Evolutionary conservation across 2,888 invertebrate species (phyloP), one percentile per base, ranked within the genome.

Genomic region (Myopa testacea): DNA sequence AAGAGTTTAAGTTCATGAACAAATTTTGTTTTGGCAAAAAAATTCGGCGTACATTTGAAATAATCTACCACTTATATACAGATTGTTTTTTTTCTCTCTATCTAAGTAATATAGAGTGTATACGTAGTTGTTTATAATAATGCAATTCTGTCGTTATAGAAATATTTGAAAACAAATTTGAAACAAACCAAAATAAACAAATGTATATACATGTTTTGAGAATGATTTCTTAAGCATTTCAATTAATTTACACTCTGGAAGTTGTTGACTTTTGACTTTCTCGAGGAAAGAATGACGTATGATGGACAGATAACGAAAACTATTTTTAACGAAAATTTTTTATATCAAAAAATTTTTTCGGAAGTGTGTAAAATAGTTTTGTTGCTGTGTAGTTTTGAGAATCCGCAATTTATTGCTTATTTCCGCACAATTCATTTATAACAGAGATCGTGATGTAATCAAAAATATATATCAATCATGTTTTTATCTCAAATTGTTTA

Each of bases 1-100:
- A 68, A 71, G 8, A 71, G 50, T 76, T 71, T 45, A 76, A 76
- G 76, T 76, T 76, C 76, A 76, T 71, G 71, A 71, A 40, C 71
- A 71, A 71, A 55, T 76, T 75, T 75, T 60, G 68, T 58, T 55
- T 16, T n/a, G 40, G 58, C 19, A 40, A 75, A 75, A 26, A 19
- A 12, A n/a, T 3, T 55, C 10, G 10, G 55, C 14, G n/a, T 55
- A 10, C 16, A n/a, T 55, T n/a, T n/a, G 3, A n/a, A 55, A 50
- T 10, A 16, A 55, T 3, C 10, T 10, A 45, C 45, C 6, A 16
- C 5, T 55, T 55, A 55, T 55, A 55, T 16, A 55, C 16, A 55
- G 55, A 55, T 55, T 6, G 45, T 45, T 45, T 45, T 45, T 45
- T 45, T 45, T 45, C 1, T 45, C 45, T 45, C 7, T 40, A 40